Evolutionary conservation across 2,113 vertebrate species (phyloP).

Genomic region (Etheostoma spectabile): DNA sequence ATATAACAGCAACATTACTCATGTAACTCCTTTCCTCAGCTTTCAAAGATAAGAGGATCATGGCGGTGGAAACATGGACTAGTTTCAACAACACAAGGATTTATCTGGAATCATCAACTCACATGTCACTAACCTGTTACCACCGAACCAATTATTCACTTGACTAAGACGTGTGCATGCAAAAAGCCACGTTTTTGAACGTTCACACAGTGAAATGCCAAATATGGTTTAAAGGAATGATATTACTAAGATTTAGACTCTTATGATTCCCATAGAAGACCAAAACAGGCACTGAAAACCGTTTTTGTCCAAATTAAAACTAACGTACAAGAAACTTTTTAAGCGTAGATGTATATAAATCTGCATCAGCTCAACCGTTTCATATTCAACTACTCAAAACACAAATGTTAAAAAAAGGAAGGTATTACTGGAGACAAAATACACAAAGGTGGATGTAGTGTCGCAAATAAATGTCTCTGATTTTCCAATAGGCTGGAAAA

Average conservation of each 20-base stretch:
- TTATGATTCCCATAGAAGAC: not conserved
- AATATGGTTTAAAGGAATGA: constrained; percentile 25
- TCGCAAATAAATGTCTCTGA: not conserved
- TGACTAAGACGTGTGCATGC: not conserved
- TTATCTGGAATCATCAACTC: constrained; percentile 23
- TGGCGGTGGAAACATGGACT: constrained; percentile 42
- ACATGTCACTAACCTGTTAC: constrained; percentile 26
- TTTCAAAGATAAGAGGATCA: constrained; percentile 47
- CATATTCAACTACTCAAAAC: not conserved
- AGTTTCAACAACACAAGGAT: constrained; percentile 34
- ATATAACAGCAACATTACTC: constrained; percentile 15
- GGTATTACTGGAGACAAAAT: not conserved
- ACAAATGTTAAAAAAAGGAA: not conserved
- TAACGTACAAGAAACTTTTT: not conserved
- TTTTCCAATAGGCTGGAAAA: not conserved
- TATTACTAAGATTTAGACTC: not conserved
- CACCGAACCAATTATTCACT: constrained; percentile 24
- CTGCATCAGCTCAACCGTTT: not conserved
- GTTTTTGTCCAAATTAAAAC: not conserved
- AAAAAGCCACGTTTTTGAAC: not conserved
- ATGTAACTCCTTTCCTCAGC: constrained; percentile 17
- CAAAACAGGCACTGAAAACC: not conserved
- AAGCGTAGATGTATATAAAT: not conserved
- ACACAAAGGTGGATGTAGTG: not conserved
- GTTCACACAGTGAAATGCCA: not conserved